These are phyloP conservation scores for Cephalopterus ornatus DNA, from an alignment of 2,113 vertebrate genomes.

Conservation along the genomic window DNA sequence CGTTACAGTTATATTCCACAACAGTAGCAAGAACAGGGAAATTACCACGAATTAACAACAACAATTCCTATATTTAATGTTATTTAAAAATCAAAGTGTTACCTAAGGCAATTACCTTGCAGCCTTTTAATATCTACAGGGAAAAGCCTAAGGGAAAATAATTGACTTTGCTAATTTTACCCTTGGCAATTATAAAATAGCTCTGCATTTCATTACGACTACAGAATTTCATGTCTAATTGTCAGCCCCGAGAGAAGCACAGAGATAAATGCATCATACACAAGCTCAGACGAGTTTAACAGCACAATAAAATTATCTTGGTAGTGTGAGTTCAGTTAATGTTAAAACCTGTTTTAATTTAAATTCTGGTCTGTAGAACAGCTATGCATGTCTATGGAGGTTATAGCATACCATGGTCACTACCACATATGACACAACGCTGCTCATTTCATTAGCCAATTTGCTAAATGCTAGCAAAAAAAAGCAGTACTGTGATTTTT, in stretches of 20 bases:
- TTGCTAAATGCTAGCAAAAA: conserved; percentile 22
- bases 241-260: conserved; percentile 64
- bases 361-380: conserved; percentile 36
- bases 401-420: neutral
- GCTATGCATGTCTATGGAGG: neutral
- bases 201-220: conserved; percentile 77
- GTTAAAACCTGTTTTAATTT: conserved; percentile 13
- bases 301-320: conserved; percentile 59
- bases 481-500: conserved; percentile 13
- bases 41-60: conserved; percentile 71
- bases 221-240: conserved; percentile 73
- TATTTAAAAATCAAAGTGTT: conserved; percentile 82
- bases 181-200: conserved; percentile 79
- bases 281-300: conserved; percentile 59
- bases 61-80: conserved; percentile 73
- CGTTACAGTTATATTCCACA: conserved; percentile 9
- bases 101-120: conserved; percentile 80
- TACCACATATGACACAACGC: neutral
- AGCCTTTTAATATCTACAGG: conserved; percentile 77
- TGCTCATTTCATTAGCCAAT: neutral
- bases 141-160: conserved; percentile 81
- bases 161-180: conserved; percentile 84
- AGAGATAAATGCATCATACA: conserved; percentile 63
- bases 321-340: conserved; percentile 9
- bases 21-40: conserved; percentile 57